Conservation (phyloP, 1,140 invertebrate genomes). For the Drosophila baimaii region DNA sequence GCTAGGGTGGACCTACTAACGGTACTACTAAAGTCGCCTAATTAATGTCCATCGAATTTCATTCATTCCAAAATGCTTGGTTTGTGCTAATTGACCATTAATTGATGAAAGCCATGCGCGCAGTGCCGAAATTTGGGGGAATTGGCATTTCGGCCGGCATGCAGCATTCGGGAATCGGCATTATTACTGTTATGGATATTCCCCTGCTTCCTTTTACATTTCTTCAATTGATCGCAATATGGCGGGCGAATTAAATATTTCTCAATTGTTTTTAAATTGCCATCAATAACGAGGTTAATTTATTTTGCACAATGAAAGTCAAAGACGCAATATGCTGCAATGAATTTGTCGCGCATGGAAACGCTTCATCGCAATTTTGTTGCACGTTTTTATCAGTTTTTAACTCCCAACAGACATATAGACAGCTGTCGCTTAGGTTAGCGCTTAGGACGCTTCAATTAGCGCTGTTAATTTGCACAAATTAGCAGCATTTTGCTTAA, state of each 20-base stretch:
- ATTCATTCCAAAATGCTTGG: constrained; percentile 7
- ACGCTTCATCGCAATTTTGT: constrained; percentile 36
- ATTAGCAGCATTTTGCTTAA: constrained; percentile 56
- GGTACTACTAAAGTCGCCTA: constrained; percentile 9
- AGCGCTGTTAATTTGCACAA: constrained; percentile 65
- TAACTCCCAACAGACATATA: constrained; percentile 31
- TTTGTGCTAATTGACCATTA: constrained; percentile 42
- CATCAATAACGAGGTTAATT: constrained; percentile 81
- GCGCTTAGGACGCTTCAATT: constrained; percentile 56
- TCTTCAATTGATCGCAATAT: constrained; percentile 70
- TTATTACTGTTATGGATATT: constrained; percentile 43
- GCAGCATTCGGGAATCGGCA: neutral
- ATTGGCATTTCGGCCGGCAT: no score
- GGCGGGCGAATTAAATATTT: constrained; percentile 65
- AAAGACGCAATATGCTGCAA: constrained; percentile 71
- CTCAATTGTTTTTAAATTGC: constrained; percentile 81
- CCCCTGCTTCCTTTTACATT: constrained; percentile 45
- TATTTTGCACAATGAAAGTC: constrained; percentile 77
- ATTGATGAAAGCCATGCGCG: constrained; percentile 62
- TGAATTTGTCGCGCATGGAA: constrained; percentile 34
- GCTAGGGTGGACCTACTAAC: constrained; percentile 19
- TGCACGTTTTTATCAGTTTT: constrained; percentile 20
- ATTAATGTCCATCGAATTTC: constrained; percentile 18
- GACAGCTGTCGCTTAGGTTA: constrained; percentile 10
- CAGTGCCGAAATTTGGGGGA: constrained; percentile 40